These are phyloP conservation scores for Drosophila tsacasi DNA, from an alignment of 1,140 invertebrate species.

Conservation along the genomic window DNA sequence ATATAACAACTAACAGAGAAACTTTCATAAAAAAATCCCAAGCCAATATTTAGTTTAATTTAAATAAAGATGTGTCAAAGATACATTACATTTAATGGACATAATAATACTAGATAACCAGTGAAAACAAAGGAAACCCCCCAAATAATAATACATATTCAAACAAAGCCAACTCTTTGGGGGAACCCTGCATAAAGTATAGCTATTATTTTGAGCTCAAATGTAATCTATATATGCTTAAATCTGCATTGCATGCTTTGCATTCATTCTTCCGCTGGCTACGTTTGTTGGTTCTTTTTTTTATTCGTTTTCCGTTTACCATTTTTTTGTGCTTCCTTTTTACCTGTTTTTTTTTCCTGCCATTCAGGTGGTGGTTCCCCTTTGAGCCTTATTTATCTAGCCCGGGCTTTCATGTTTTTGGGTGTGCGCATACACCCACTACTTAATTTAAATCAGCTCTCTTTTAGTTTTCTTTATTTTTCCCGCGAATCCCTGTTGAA, in stretches of 20 bases:
- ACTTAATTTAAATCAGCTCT: conserved; percentile 63
- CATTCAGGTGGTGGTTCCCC: conserved; percentile 22
- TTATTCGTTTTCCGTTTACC: conserved; percentile 44
- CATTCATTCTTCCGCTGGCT: conserved; percentile 30
- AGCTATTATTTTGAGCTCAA: conserved; percentile 15
- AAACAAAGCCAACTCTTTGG: conserved; percentile 10
- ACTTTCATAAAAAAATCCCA: neutral
- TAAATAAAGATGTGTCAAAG: neutral
- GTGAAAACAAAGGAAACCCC: neutral
- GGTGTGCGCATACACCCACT: conserved; percentile 2
- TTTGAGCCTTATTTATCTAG: conserved; percentile 58
- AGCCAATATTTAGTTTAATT: neutral
- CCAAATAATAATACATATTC: conserved; percentile 16
- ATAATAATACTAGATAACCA: conserved; percentile 5
- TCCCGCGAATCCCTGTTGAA: conserved; percentile 1
- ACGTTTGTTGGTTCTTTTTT: conserved; percentile 35
- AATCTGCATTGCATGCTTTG: conserved; percentile 60
- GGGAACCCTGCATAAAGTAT: neutral
- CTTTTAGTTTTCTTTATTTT: conserved; percentile 24
- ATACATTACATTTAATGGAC: neutral
- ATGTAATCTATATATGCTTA: conserved; percentile 43
- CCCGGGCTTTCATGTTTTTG: conserved; percentile 53
- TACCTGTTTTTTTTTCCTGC: conserved; percentile 30
- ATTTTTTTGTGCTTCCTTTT: conserved; percentile 6
- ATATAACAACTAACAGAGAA: too few species aligned